Conservation (phyloP, 92 coral and sea anemone genomes). For the Bergia sp. region DNA sequence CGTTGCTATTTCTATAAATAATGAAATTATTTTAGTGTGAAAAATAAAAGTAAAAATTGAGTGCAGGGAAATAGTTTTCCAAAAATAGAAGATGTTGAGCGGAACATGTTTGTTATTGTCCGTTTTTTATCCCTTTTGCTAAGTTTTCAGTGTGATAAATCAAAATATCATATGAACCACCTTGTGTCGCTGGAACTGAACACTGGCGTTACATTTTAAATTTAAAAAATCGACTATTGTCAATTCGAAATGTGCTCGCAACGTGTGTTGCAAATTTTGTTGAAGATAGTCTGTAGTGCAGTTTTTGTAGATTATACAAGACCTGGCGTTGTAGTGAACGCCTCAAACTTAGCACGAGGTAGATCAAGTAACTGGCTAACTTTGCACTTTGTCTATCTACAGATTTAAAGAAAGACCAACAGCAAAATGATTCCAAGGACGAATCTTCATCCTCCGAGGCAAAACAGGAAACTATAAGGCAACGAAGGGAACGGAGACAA, state of each 20-base stretch:
- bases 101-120: no score
- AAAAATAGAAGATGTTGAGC: no score
- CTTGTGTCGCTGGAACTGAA: neutral
- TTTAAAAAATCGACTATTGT: no score
- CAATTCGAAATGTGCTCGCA: no score
- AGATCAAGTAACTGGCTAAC: neutral
- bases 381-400: constrained; percentile 1
- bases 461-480: constrained; percentile 24
- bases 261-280: no score
- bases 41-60: no score
- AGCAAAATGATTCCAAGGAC: constrained; percentile 26
- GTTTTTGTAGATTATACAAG: neutral
- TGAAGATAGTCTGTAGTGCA: neutral
- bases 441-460: constrained; percentile 31
- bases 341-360: neutral
- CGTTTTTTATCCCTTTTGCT: no score
- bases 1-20: no score
- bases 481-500: constrained; percentile 16
- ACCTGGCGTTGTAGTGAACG: neutral
- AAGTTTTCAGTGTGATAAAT: no score
- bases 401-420: constrained; percentile 34
- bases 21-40: no score
- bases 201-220: neutral
- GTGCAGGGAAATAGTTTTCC: no score
- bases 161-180: neutral